A percentile compares a stretch with the other conserved stretches of the same genome.
Conservation (phyloP, 2,888 invertebrate genomes). For the Acheta domesticus region DNA sequence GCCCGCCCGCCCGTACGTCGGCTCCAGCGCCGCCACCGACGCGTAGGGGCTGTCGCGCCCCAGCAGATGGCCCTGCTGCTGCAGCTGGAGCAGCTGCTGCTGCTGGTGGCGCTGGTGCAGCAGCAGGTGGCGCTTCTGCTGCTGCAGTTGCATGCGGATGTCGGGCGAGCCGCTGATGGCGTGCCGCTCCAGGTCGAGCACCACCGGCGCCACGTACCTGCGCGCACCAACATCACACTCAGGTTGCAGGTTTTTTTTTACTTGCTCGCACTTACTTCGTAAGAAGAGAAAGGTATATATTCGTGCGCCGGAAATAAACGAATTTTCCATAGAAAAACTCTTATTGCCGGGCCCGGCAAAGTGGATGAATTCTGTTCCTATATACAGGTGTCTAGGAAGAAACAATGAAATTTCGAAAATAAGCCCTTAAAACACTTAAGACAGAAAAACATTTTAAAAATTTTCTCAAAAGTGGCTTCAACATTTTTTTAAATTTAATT, state of each 20-base stretch:
- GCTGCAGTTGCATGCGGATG: conserved; percentile 42
- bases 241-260: conserved; percentile 21
- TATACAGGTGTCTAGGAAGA: no score
- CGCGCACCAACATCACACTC: background rate
- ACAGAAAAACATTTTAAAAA: no score
- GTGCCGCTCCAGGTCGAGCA: conserved; percentile 39
- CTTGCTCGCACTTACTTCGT: background rate
- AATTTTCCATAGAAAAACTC: no score
- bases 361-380: no score
- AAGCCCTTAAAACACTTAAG: no score
- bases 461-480: no score
- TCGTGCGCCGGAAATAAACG: no score
- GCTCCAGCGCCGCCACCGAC: background rate
- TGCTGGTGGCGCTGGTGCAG: conserved; percentile 28
- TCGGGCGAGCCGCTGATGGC: conserved; percentile 42
- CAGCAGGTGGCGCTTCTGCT: conserved; percentile 40
- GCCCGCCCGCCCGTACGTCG: background rate
- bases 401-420: no score
- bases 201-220: conserved; percentile 24
- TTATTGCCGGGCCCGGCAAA: no score
- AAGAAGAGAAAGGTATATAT: no score
- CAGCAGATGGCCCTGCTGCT: background rate
- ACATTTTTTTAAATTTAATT: no score
- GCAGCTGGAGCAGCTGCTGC: background rate
- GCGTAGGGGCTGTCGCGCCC: background rate